Conservation (phyloP, 2,888 invertebrate genomes). For the Colostygia pectinataria region DNA sequence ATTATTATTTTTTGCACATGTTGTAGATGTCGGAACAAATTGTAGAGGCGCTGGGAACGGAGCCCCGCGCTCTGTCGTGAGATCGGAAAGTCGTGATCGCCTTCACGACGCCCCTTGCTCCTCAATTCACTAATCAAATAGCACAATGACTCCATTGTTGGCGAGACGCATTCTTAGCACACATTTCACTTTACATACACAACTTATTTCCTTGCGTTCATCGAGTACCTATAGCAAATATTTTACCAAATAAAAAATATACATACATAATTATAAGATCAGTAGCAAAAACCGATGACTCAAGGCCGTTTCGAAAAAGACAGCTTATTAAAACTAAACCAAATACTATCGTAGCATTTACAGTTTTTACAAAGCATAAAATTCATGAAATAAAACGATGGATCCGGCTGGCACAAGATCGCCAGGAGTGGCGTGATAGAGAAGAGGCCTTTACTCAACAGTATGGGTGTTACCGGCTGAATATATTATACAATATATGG, state of each 20-base stretch:
- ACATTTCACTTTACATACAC: slow-evolving; percentile 55
- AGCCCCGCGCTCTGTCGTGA: slow-evolving; percentile 49
- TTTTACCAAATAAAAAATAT: background rate
- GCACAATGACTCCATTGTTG: slow-evolving; percentile 72
- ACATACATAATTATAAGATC: too few relatives aligned
- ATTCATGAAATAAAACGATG: too few relatives aligned
- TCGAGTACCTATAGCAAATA: background rate
- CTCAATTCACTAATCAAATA: slow-evolving; percentile 68
- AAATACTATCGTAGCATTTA: too few relatives aligned
- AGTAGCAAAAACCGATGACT: too few relatives aligned
- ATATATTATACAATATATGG: too few relatives aligned
- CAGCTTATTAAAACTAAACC: too few relatives aligned
- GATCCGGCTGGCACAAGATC: too few relatives aligned
- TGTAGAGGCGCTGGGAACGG: slow-evolving; percentile 63
- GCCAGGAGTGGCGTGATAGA: too few relatives aligned
- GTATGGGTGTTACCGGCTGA: too few relatives aligned
- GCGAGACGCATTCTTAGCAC: slow-evolving; percentile 53
- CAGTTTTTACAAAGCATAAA: too few relatives aligned
- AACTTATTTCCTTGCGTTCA: slow-evolving; percentile 46
- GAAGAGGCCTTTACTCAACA: too few relatives aligned
- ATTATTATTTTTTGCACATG: slow-evolving; percentile 50
- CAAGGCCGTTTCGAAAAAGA: too few relatives aligned
- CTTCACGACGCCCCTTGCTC: slow-evolving; percentile 62
- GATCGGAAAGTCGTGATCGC: slow-evolving; percentile 71
- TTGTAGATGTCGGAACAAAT: slow-evolving; percentile 51